These are phyloP conservation scores for Pocillopora meandrina DNA, from an alignment of 92 coral and sea anemone genomes.

Conservation along the genomic window DNA sequence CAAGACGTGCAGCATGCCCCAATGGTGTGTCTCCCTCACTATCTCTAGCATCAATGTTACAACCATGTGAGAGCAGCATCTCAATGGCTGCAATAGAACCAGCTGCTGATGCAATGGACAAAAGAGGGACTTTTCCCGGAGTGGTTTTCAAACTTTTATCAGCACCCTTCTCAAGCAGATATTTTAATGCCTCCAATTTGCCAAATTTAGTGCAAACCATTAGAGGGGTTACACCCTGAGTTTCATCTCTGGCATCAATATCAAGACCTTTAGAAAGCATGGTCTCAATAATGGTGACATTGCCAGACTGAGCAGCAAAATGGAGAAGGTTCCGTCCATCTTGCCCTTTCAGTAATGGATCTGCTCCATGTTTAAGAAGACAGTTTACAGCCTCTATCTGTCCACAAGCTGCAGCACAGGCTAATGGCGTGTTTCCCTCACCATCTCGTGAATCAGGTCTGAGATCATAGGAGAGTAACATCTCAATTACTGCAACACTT, in stretches of 20 bases:
- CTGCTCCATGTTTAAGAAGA: not conserved
- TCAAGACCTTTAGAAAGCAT: too few relatives aligned
- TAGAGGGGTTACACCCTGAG: not conserved
- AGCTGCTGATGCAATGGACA: not conserved
- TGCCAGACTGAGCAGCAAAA: not conserved
- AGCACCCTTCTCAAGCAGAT: not conserved
- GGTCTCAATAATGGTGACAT: not conserved
- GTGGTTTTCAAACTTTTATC: not conserved
- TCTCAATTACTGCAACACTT: not conserved
- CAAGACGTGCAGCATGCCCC: not conserved
- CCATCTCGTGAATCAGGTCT: constrained; percentile 1
- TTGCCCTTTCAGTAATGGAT: not conserved
- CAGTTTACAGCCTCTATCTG: not conserved
- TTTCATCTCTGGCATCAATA: too few relatives aligned
- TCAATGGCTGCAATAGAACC: not conserved
- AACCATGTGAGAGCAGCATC: not conserved
- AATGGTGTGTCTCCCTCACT: not conserved
- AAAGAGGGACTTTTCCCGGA: not conserved
- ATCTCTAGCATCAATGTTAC: not conserved
- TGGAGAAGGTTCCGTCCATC: not conserved
- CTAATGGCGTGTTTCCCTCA: not conserved
- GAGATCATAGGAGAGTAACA: not conserved
- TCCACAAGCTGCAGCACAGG: not conserved
- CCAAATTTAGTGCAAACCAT: not conserved
- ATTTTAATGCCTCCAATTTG: not conserved